Percentiles rank a stretch among this genome's conserved stretches.
Evolutionary conservation across 2,113 vertebrate genomes (phyloP).

Genomic region (Bungarus multicinctus): DNA sequence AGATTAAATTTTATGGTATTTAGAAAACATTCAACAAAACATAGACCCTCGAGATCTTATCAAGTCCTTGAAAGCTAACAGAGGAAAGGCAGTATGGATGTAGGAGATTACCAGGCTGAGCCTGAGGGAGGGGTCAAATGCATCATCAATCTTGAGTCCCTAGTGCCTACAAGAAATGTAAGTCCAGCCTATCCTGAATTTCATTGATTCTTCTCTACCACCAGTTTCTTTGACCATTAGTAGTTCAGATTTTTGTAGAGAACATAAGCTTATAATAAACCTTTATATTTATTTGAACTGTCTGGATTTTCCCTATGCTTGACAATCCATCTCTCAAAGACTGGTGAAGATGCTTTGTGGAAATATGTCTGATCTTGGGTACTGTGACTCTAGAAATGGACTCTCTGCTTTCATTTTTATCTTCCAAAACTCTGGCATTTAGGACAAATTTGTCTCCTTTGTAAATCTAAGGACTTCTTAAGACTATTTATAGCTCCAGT

Average conservation of each 20-base stretch:
- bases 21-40: not conserved
- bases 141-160: not conserved
- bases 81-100: not conserved
- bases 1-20: not conserved
- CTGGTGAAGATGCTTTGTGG: not conserved
- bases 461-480: not conserved
- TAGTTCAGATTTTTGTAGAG: not conserved
- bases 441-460: not conserved
- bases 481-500: not conserved
- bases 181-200: not conserved
- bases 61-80: not conserved
- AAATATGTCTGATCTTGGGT: not conserved
- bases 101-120: not conserved
- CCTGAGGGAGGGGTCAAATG: not conserved
- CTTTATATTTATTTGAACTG: not conserved
- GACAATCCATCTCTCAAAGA: not conserved
- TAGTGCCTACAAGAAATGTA: not conserved
- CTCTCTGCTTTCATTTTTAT: not conserved
- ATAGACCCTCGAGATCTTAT: not conserved
- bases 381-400: too few species aligned
- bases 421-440: not conserved
- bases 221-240: not conserved
- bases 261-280: not conserved
- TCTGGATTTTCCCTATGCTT: not conserved
- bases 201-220: not conserved